These are phyloP conservation scores for Ptychochromis oligacanthus DNA, from an alignment of 2,113 vertebrate genomes.

Conservation along the genomic window DNA sequence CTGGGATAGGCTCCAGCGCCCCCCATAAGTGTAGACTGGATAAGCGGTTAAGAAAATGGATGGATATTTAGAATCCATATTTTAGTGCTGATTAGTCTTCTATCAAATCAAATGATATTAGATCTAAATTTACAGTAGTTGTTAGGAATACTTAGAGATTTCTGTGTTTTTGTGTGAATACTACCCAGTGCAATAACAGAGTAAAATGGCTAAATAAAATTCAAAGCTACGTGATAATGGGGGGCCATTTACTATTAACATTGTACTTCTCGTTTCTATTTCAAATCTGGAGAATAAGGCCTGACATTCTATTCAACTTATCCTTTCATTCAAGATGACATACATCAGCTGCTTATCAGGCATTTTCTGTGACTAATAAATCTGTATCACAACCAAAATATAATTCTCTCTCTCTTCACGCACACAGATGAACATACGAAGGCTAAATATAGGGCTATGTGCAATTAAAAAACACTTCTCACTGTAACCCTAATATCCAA, in stretches of 20 bases:
- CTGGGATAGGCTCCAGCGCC: too few species aligned
- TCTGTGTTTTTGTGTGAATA: not conserved
- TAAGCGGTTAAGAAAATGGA: too few species aligned
- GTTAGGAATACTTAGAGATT: not conserved
- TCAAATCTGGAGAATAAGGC: not conserved
- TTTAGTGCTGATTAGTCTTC: too few species aligned
- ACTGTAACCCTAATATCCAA: not conserved
- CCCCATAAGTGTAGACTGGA: too few species aligned
- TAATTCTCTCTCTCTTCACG: not conserved
- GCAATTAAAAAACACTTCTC: not conserved
- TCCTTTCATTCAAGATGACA: not conserved
- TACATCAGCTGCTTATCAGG: not conserved
- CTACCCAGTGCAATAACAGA: not conserved
- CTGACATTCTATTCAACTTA: not conserved
- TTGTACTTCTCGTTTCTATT: not conserved
- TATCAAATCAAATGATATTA: too few species aligned
- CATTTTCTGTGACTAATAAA: slow-evolving; percentile 14
- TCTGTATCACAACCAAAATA: slow-evolving; percentile 4
- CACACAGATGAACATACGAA: not conserved
- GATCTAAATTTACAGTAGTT: not conserved
- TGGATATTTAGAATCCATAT: too few species aligned
- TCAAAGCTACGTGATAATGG: not conserved
- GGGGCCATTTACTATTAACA: not conserved
- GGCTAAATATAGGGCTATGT: slow-evolving; percentile 18
- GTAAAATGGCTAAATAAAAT: not conserved